Percentiles rank a stretch among this genome's conserved stretches.
Evolutionary conservation across 2,113 vertebrate species (phyloP).

Genomic region (Vulpes lagopus): DNA sequence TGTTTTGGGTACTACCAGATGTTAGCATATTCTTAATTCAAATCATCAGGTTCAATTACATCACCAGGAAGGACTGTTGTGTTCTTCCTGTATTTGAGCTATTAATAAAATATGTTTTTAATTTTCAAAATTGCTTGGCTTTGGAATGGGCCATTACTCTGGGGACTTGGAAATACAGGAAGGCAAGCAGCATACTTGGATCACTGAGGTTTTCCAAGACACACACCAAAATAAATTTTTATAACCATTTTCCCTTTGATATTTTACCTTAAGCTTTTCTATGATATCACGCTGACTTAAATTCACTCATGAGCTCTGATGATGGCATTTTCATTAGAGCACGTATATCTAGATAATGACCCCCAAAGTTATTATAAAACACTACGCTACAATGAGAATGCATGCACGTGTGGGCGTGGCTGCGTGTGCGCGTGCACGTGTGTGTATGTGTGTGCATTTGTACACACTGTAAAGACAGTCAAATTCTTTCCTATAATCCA

Average conservation of each 20-base stretch:
- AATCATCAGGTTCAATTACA: constrained; percentile 82
- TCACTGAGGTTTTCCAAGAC: constrained; percentile 68
- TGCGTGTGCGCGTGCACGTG: not conserved
- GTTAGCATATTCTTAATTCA: constrained; percentile 86
- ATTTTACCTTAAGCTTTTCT: constrained; percentile 36
- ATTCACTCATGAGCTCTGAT: constrained; percentile 36
- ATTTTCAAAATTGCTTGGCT: constrained; percentile 81
- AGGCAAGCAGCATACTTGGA: constrained; percentile 61
- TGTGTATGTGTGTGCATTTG: not conserved
- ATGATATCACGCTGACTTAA: constrained; percentile 39
- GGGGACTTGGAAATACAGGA: constrained; percentile 68
- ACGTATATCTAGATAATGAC: constrained; percentile 33
- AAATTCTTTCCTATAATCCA: constrained; percentile 23
- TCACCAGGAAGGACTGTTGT: constrained; percentile 82
- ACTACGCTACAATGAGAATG: not conserved
- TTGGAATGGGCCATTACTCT: constrained; percentile 73
- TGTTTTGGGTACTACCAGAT: constrained; percentile 83
- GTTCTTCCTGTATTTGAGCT: constrained; percentile 85
- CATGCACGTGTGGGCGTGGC: not conserved
- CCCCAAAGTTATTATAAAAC: constrained; percentile 20
- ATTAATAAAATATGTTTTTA: constrained; percentile 83
- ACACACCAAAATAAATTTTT: constrained; percentile 74
- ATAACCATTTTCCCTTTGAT: constrained; percentile 58
- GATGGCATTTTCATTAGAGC: constrained; percentile 47
- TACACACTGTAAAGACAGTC: not conserved